A percentile compares a stretch with the other conserved stretches of the same genome.
Conservation (phyloP, 2,113 vertebrate species). For the Coregonus clupeaformis region DNA sequence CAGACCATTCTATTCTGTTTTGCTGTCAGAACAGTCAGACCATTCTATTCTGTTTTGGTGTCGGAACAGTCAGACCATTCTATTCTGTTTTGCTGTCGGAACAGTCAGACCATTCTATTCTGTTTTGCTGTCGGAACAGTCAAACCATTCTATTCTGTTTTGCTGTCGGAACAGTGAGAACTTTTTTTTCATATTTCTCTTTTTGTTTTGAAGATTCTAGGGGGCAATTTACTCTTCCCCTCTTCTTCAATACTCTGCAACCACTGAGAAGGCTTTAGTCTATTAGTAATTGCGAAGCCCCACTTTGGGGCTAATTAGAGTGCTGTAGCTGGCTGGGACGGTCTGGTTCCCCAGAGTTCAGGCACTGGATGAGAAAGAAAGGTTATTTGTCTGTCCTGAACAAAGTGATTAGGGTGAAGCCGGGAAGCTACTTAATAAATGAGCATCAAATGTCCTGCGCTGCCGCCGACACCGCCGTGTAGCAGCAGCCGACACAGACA, state of each 20-base stretch:
- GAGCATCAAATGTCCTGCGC: conserved; percentile 89
- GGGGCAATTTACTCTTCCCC: conserved; percentile 77
- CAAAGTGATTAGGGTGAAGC: conserved; percentile 94
- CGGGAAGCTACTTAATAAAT: conserved; percentile 94
- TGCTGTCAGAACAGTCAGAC: conserved; percentile 65
- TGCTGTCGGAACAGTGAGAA: conserved; percentile 67
- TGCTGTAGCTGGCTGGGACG: conserved; percentile 85
- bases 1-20: conserved; percentile 51
- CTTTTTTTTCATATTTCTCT: conserved; percentile 56
- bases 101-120: conserved; percentile 60
- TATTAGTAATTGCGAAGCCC: conserved; percentile 93
- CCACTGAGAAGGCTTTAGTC: conserved; percentile 89
- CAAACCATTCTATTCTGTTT: conserved; percentile 32
- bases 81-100: conserved; percentile 48
- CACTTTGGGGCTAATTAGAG: conserved; percentile 99
- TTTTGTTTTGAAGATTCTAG: conserved; percentile 70
- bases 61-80: conserved; percentile 63
- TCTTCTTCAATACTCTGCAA: conserved; percentile 77
- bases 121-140: conserved; percentile 60
- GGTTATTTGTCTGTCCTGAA: conserved; percentile 99
- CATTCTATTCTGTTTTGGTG: conserved; percentile 37
- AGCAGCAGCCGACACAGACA: conserved; percentile 56
- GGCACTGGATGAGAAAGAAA: conserved; percentile 88
- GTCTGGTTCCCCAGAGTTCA: conserved; percentile 92
- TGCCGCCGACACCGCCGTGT: conserved; percentile 62